phyloP scores from a whole-genome alignment of 1,140 invertebrate species.

The Drosophila willistoni region DNA sequence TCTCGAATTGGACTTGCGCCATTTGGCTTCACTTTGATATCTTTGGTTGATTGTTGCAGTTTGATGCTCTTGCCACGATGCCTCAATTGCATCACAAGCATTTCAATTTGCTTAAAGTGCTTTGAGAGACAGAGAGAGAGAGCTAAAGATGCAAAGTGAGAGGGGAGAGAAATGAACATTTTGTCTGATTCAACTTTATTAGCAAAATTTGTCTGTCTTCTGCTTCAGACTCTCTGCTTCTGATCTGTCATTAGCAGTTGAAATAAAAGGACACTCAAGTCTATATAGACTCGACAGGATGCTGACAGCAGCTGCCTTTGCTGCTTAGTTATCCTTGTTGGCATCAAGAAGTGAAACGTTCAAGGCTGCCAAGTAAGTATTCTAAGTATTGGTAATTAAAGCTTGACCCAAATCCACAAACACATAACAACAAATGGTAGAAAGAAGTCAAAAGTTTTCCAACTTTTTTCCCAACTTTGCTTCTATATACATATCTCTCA shows the following conservation, averaged over 20 bases:
- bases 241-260: slow-evolving; percentile 1
- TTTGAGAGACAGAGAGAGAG: background rate
- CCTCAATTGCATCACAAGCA: slow-evolving; percentile 34
- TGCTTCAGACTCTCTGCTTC: background rate
- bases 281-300: background rate
- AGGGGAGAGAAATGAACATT: background rate
- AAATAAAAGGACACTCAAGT: slow-evolving; percentile 2
- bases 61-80: background rate
- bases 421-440: slow-evolving; percentile 13
- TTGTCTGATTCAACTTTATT: slow-evolving; percentile 4
- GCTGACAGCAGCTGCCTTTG: background rate
- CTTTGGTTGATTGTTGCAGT: background rate
- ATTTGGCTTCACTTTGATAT: slow-evolving; percentile 32
- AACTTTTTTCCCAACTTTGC: background rate
- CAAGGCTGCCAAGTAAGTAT: slow-evolving; percentile 36
- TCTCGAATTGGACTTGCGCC: slow-evolving; percentile 54
- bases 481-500: no score
- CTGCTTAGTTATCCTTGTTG: background rate
- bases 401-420: slow-evolving; percentile 25
- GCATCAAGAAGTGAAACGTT: slow-evolving; percentile 16
- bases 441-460: background rate
- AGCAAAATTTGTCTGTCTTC: background rate
- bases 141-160: background rate
- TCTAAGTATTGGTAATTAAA: slow-evolving; percentile 46
- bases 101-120: slow-evolving; percentile 39